Evolutionary conservation across 1,140 invertebrate genomes (phyloP), one percentile per base, ranked within the genome.

Genomic region (Holcopasites calliopsidis): DNA sequence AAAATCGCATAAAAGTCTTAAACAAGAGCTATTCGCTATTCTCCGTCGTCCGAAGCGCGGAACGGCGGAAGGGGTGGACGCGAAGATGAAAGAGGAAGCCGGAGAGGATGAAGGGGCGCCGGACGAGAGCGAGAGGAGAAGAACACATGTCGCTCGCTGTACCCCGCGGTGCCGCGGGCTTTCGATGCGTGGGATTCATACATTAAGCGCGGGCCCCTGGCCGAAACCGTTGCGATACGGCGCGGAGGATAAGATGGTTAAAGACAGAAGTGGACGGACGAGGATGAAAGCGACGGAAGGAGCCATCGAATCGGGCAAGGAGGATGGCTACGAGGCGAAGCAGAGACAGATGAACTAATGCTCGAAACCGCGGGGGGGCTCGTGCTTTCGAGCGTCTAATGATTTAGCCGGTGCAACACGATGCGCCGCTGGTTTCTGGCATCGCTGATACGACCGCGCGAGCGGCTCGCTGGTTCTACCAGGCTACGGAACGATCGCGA

Each of bases 61-160:
- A 50, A 47, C 52, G 60, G 60, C 65, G 64, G 38, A 52, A 73
- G 26, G 55, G 61, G 61, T 57, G 18, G 31, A 40, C 44, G 13
- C 33, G 31, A n/a, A 49, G 52, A 38, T 28, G 64, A 70, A 54
- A 60, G 44, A 64, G 47, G n/a, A 42, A 54, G 47, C 35, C 68
- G 49, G 66, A 76, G 38, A 55, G 23, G 18, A 82, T 71, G 50
- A 49, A 76, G 54, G 68, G 55, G 65, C 44, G 38, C 55, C 42
- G 47, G 54, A 72, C 47, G 76, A 60, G 64, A 50, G 52, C 55
- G 71, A 77, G 65, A 66, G 79, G 79, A 85, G 85, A 83, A 86
- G 87, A 92, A 92, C 91, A 92, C 89, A 92, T 92, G 91, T 92
- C 90, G 90, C 86, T 91, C 85, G 86, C 76, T 86, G 87, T 91